Evolutionary conservation across 2,797 vertebrate genomes (phyloP).

Genomic region (Iguana delicatissima): DNA sequence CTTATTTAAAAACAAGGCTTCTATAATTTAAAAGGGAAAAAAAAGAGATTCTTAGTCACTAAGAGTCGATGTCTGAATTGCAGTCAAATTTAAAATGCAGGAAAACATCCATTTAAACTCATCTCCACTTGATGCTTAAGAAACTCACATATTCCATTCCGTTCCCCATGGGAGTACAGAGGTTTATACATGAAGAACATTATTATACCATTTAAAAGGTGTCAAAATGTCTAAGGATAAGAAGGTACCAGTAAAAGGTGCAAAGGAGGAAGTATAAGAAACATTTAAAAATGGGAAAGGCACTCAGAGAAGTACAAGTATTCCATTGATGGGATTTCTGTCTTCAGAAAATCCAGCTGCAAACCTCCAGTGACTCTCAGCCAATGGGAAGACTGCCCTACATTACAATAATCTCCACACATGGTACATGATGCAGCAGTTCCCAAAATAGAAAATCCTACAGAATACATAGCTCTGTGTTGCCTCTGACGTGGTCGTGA

Average conservation of each 20-base stretch:
- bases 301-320: slow-evolving; percentile 11
- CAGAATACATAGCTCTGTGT: slow-evolving; percentile 54
- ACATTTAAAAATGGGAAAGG: slow-evolving; percentile 5
- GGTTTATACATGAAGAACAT: background rate
- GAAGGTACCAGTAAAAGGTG: background rate
- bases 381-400: slow-evolving; percentile 56
- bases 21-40: background rate
- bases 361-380: background rate
- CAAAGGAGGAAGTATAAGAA: background rate
- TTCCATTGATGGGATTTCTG: background rate
- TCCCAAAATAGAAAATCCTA: slow-evolving; percentile 73
- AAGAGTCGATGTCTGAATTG: slow-evolving; percentile 11
- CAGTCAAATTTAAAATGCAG: slow-evolving; percentile 13
- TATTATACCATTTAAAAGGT: accelerated
- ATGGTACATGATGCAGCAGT: slow-evolving; percentile 68
- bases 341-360: slow-evolving; percentile 37
- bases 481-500: slow-evolving; percentile 41
- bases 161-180: background rate
- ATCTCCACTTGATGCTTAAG: slow-evolving; percentile 15
- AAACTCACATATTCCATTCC: background rate
- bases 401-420: slow-evolving; percentile 63
- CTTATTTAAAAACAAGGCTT: slow-evolving; percentile 5
- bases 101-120: background rate
- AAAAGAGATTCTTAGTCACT: background rate
- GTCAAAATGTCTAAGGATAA: background rate